Base-by-base conservation (phyloP, 2,113 vertebrate genomes). In the Vulpes vulpes region DNA sequence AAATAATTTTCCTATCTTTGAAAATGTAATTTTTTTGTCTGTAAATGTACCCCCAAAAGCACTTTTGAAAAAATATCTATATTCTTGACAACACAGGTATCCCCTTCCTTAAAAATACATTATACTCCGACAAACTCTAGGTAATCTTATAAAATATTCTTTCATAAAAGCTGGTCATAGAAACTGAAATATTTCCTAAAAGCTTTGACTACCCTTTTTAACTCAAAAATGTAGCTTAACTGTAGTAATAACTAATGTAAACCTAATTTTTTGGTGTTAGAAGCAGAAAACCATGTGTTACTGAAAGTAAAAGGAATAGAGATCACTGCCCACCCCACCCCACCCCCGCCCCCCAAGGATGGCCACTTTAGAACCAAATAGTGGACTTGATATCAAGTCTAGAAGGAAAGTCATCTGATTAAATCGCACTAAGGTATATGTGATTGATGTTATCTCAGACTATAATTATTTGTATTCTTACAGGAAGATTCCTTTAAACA, bases 41-140 rank as follows among this genome's bases (percentile, higher is more conserved):
- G 73, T 35, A 11, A 81, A 89, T 51, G 17, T 38, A 8, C 49
- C 60, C 49, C 2, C 11, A 69, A 94, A 69, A 35, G 65, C 5
- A n/a, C 25, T 55, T 79, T 87, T 79, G 25, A 93, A 86, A 67
- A 93, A 89, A 94, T 71, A 60, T 11, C 30, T 94, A 38, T 35
- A 51, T 71, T 38, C 14, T 11, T 71, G 23, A 27, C 22, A 59
- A 3, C 69, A 25, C 5, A 87, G 23, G 15, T 59, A 71, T 16
- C 4, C 0, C n/a, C 3, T 38, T 62, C 30, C 35, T 73, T 73
- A 62, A 74, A 84, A 64, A 53, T 73, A 30, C 19, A 22, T n/a
- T 69, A 38, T 81, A 11, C 35, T 62, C 57, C 8, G 11, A 20
- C 12, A 60, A 71, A 5, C 2, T 81, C 16, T 17, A 71, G 15